Percentiles rank a stretch among this genome's conserved stretches.
phyloP scores from a whole-genome alignment of 2,888 invertebrate species.

The Piscicola geometra region DNA sequence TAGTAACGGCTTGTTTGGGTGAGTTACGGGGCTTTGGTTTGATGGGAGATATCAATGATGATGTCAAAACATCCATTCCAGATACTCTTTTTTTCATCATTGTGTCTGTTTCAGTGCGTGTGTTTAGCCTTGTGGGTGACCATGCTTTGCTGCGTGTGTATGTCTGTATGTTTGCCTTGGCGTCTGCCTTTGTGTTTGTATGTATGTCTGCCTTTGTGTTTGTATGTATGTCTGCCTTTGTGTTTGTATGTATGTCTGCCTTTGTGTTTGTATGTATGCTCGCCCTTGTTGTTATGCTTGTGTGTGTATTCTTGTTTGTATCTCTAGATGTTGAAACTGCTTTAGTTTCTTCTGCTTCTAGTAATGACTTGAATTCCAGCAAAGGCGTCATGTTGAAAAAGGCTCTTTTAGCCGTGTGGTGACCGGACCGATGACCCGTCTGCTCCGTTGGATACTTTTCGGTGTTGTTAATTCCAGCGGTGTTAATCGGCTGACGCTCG shows the following conservation, averaged over 20 bases:
- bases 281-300: neutral
- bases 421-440: too few species aligned
- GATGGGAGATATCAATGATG: neutral
- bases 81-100: neutral
- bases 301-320: neutral
- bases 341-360: too few species aligned
- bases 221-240: neutral
- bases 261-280: too few species aligned
- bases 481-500: too few species aligned
- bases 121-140: too few species aligned
- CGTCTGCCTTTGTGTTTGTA: neutral
- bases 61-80: neutral
- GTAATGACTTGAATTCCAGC: neutral
- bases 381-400: neutral
- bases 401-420: neutral
- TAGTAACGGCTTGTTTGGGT: neutral
- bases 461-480: too few species aligned
- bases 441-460: too few species aligned
- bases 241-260: neutral
- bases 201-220: neutral
- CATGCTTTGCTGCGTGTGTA: too few species aligned
- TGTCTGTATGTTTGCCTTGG: too few species aligned
- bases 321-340: too few species aligned
- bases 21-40: constrained; percentile 10
- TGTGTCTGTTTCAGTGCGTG: neutral